Evolutionary conservation across 2,113 vertebrate genomes (phyloP).

Genomic region (Clarias macrocephalus): DNA sequence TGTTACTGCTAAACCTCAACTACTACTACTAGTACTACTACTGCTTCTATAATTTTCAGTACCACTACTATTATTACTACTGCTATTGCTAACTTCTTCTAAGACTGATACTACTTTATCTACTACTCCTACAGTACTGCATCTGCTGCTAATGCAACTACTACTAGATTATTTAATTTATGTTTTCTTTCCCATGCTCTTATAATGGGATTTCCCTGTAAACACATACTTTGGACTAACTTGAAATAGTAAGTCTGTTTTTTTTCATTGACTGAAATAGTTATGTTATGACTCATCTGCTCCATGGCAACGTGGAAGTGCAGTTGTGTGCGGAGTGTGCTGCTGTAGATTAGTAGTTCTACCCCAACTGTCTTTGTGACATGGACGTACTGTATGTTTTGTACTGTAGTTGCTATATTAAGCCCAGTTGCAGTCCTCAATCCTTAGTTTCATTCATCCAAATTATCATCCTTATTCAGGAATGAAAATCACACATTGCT

Average conservation of each 20-base stretch:
- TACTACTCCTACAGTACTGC: no score
- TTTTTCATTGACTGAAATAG: conserved; percentile 4
- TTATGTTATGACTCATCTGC: conserved; percentile 15
- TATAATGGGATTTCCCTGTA: background rate
- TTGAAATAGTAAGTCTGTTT: background rate
- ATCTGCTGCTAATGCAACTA: no score
- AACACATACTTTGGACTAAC: background rate
- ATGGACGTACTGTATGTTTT: no score
- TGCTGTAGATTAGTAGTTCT: background rate
- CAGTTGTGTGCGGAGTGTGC: no score
- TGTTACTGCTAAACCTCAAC: background rate
- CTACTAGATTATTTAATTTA: background rate
- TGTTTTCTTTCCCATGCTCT: background rate
- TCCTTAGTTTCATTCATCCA: background rate
- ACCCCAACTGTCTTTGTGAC: background rate
- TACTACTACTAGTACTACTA: background rate
- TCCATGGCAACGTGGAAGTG: background rate
- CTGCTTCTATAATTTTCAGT: no score
- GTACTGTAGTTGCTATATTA: background rate
- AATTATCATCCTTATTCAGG: background rate
- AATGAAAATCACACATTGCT: background rate
- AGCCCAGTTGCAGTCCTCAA: no score
- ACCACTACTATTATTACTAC: no score
- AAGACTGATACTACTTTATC: background rate
- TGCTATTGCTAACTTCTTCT: no score